Evolutionary conservation across 2,113 vertebrate genomes (phyloP).

Genomic region (Chloropsis hardwickii): DNA sequence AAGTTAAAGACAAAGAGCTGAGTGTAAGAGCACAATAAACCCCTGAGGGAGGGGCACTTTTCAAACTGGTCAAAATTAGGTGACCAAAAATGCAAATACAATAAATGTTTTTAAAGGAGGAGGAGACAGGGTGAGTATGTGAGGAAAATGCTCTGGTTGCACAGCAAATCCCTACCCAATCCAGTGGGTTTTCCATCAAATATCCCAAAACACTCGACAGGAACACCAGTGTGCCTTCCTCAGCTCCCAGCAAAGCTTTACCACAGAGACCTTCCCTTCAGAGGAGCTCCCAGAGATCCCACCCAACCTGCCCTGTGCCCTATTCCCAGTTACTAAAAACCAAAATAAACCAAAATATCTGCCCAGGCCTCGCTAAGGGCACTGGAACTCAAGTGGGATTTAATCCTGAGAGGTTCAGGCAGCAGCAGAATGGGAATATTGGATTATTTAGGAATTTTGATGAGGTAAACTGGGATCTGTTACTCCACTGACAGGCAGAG

Average conservation of each 20-base stretch:
- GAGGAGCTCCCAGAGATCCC: neutral
- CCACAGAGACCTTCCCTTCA: fast-evolving
- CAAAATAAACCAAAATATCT: neutral
- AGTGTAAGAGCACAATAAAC: neutral
- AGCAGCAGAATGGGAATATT: neutral
- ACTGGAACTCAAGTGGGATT: neutral
- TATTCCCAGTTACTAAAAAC: fast-evolving
- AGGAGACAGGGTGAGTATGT: neutral
- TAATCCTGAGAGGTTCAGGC: neutral
- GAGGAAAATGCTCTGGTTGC: neutral
- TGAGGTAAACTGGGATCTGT: neutral
- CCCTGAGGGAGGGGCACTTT: neutral
- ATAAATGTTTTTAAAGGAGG: neutral
- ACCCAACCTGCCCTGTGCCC: neutral
- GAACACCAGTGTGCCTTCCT: neutral
- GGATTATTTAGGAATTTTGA: neutral
- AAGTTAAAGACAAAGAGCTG: neutral
- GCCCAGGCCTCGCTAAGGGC: neutral
- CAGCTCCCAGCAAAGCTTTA: neutral
- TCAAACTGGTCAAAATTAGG: neutral
- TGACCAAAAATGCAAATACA: neutral
- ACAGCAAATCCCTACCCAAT: neutral
- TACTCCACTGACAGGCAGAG: neutral
- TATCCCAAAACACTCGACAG: neutral
- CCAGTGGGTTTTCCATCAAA: neutral